Evolutionary conservation across 37 sponge, comb jelly and placozoan species (phyloP), one percentile per base, ranked within the genome.

Genomic region (Eunapius fragilis): DNA sequence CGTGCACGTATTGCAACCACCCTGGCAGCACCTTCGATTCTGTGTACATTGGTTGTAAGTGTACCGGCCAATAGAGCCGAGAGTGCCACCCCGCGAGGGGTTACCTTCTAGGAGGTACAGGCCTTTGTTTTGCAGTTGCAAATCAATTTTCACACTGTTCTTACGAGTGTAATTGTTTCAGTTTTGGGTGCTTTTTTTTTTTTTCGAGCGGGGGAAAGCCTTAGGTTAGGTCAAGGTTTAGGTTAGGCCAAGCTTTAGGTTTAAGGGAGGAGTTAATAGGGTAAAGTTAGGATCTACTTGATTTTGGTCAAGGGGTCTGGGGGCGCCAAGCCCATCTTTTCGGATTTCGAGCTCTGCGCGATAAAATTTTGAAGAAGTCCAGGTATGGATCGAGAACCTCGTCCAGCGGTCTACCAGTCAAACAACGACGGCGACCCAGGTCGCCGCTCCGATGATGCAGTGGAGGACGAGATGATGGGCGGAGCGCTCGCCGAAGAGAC

Each of bases 91-190:
- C 58, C 58, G 14, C 7, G 58, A 10, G 58, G 58, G 58, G 58
- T 58, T 17, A 58, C 58, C 58, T 17, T 17, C 14, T 58, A 2
- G 58, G 58, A 17, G 58, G 58, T 58, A 17, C 58, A 58, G 58
- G 58, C 58, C 58, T 58, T n/a, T 58, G 58, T 41, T 58, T 58
- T 12, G 19, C 14, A 19, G 1, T 58, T 17, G 58, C 58, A 58
- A 58, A 19, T 58, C 14, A 58, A 58, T 17, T 58, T 58, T 58
- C n/a, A 79, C 41, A 87, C 91, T 86, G 91, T 91, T 91, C 91
- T 91, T 91, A 85, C 83, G 87, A 91, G 91, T 87, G 85, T 91
- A 91, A 91, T 89, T 41, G 41, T 41, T 41, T 41, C 41, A 6
- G 41, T 41, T 41, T 41, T 6, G n/a, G n/a, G n/a, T n/a, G n/a